Evolutionary conservation across 2,888 invertebrate species (phyloP).

Genomic region (Bimastos eiseni): DNA sequence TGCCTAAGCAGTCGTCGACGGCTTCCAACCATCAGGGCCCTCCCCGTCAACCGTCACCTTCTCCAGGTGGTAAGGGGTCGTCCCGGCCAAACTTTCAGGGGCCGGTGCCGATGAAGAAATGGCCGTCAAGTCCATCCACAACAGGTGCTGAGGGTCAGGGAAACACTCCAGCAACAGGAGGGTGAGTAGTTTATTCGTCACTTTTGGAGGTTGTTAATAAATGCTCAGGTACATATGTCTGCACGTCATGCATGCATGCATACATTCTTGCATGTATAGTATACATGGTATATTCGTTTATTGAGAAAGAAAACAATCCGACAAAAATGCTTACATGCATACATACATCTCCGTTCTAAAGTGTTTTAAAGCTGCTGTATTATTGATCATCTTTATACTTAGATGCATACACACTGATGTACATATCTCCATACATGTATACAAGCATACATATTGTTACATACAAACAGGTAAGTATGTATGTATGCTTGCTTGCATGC

Average conservation of each 20-base stretch:
- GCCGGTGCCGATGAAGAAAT: constrained; percentile 48
- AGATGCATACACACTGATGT: too few species aligned
- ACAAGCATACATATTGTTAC: too few species aligned
- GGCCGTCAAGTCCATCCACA: constrained; percentile 49
- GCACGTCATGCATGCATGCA: background rate
- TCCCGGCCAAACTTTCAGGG: background rate
- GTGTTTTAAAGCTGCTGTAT: too few species aligned
- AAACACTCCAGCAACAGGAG: background rate
- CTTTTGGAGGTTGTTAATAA: background rate
- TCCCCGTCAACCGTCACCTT: background rate
- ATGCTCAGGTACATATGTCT: background rate
- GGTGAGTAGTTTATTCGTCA: background rate
- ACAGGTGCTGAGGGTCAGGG: background rate
- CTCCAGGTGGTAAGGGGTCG: background rate
- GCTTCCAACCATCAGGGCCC: background rate
- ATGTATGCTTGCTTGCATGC: background rate
- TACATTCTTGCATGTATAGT: too few species aligned
- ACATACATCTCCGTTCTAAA: too few species aligned
- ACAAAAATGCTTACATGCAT: too few species aligned
- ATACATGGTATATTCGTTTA: too few species aligned
- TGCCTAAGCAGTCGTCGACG: background rate
- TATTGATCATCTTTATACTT: too few species aligned
- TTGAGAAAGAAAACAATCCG: too few species aligned
- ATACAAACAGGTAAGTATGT: too few species aligned
- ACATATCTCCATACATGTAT: too few species aligned